Conservation (phyloP, 2,797 vertebrate species). For the Steatocranus sp. region DNA sequence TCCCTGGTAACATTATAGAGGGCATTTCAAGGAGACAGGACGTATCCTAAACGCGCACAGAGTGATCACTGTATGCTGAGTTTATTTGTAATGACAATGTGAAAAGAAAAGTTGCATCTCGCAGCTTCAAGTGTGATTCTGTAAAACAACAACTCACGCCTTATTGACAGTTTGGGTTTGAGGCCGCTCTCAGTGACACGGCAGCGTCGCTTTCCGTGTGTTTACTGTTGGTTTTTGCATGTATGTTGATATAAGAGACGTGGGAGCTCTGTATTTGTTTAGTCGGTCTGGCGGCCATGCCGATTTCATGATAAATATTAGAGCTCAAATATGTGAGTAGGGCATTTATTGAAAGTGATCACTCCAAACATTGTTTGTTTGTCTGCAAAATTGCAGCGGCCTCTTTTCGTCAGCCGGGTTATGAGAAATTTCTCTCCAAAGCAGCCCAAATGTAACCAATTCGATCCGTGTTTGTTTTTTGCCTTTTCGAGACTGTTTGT, state of each 20-base stretch:
- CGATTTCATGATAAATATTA: conserved; percentile 72
- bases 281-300: conserved; percentile 55
- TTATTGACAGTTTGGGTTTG: neutral
- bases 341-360: conserved; percentile 68
- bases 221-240: conserved; percentile 39
- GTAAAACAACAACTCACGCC: neutral
- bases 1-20: conserved; percentile 16
- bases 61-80: neutral
- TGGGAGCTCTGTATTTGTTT: conserved; percentile 59
- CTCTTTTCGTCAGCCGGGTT: conserved; percentile 37
- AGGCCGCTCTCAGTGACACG: neutral
- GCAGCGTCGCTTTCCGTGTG: conserved; percentile 3
- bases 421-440: conserved; percentile 56
- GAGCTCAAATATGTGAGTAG: conserved; percentile 67
- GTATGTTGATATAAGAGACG: conserved; percentile 54
- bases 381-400: conserved; percentile 50
- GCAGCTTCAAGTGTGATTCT: neutral
- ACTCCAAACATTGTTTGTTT: conserved; percentile 71
- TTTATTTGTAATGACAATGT: neutral
- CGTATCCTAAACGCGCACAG: neutral
- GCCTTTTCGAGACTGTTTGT: conserved; percentile 60
- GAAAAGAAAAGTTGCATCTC: neutral
- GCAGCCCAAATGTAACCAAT: conserved; percentile 60
- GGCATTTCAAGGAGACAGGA: neutral
- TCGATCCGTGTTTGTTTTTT: conserved; percentile 60